Base-by-base conservation (phyloP, 2,888 invertebrate genomes). In the Chrysina gloriosa region DNA sequence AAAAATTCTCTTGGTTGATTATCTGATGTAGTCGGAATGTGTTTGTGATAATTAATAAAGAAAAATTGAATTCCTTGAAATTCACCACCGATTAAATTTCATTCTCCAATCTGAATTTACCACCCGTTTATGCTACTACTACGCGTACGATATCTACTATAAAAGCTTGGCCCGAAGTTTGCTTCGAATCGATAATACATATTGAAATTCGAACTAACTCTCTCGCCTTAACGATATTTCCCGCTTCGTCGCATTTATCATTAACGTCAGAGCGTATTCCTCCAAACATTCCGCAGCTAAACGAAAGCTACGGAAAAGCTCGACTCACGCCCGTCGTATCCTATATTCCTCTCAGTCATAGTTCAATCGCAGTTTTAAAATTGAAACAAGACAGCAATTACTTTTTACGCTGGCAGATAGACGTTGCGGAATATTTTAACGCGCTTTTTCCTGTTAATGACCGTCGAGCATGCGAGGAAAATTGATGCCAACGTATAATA, bases 131-230 rank as follows among this genome's bases (percentile, higher is more conserved):
- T n/a, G n/a, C n/a, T n/a, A n/a, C n/a, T n/a, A n/a, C n/a, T n/a
- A n/a, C n/a, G n/a, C n/a, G n/a, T n/a, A n/a, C n/a, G n/a, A n/a
- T n/a, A n/a, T 39, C 39, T 14, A 39, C 39, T 4, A 14, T 1
- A 39, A 39, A 39, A 14, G 2, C 9, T 14, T 39, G 14, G 39
- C 39, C 39, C 39, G 39, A 39, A 48, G 27, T n/a, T 48, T 25
- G 25, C 11, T 25, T 23, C 25, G 48, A 48, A 48, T 48, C 48
- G 48, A 48, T 48, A 48, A 25, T 23, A 11, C 25, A 48, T 48
- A 48, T 48, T 48, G 48, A 48, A 48, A 48, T 25, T 48, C 25
- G 27, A 25, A 11, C 25, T 9, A 25, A 19, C 25, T 48, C 48
- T 11, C 48, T 48, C 25, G 48, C 25, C n/a, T 48, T 48, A 25